A percentile compares a stretch with the other conserved stretches of the same genome.
Evolutionary conservation across 2,797 vertebrate genomes (phyloP).

Genomic region (Danio tinwini): DNA sequence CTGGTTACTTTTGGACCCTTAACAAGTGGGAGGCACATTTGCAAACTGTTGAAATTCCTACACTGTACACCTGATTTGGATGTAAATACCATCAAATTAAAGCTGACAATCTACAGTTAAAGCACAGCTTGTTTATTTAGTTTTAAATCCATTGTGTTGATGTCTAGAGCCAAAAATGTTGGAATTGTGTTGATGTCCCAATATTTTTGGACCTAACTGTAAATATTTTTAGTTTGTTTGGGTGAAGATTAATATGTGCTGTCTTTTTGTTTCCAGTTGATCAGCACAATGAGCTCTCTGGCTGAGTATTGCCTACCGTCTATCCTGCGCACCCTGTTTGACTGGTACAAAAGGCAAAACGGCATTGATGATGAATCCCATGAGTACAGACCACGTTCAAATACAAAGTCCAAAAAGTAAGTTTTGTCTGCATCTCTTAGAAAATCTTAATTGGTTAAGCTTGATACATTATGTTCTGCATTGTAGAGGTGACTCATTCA

Average conservation of each 20-base stretch:
- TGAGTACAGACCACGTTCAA: conserved; percentile 94
- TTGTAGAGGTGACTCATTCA: neutral
- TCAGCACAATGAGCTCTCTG: conserved; percentile 96
- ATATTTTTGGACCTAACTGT: no score
- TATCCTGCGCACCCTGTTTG: conserved; percentile 94
- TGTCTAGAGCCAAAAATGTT: no score
- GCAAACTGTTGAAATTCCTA: no score
- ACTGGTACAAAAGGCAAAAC: conserved; percentile 98
- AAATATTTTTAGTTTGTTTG: neutral
- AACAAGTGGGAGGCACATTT: no score
- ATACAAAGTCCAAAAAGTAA: conserved; percentile 97
- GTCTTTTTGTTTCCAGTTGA: conserved; percentile 78
- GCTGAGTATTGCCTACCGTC: conserved; percentile 97
- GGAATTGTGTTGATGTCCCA: no score
- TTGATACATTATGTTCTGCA: neutral
- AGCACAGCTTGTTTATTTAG: conserved; percentile 8
- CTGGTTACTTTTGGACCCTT: no score
- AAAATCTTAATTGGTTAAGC: neutral
- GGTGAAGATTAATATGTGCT: neutral
- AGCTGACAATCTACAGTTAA: conserved; percentile 56
- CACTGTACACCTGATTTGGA: no score
- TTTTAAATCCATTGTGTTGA: no score
- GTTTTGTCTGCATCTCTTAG: neutral
- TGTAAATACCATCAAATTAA: conserved; percentile 56
- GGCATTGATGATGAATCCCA: conserved; percentile 97